A percentile compares a stretch with the other conserved stretches of the same genome.
Conservation (phyloP, 2,797 vertebrate genomes). For the Lepilemur septentrionalis region DNA sequence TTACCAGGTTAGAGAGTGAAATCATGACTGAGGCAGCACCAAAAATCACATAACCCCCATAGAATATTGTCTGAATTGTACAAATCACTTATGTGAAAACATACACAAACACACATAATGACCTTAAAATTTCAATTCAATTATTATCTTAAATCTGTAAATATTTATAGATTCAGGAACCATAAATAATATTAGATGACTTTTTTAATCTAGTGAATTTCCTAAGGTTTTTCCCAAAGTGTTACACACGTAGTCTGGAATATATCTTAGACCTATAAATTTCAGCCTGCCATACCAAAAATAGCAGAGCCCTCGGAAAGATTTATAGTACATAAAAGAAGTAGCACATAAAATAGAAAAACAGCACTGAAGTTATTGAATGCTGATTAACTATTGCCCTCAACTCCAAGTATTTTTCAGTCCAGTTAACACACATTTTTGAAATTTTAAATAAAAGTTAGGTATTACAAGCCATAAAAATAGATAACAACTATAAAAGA, state of each 20-base stretch:
- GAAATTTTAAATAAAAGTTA: slow-evolving; percentile 49
- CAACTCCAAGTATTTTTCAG: slow-evolving; percentile 80
- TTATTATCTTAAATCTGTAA: slow-evolving; percentile 40
- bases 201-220: slow-evolving; percentile 36
- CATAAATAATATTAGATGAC: not conserved
- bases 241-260: not conserved
- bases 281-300: slow-evolving; percentile 68
- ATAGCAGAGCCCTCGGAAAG: slow-evolving; percentile 68
- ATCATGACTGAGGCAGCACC: not conserved
- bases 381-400: slow-evolving; percentile 79
- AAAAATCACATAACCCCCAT: not conserved
- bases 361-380: slow-evolving; percentile 63
- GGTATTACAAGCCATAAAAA: not conserved
- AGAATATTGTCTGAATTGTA: not conserved
- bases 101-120: not conserved
- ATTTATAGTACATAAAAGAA: slow-evolving; percentile 59
- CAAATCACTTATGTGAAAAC: slow-evolving; percentile 16
- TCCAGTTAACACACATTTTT: slow-evolving; percentile 67
- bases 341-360: slow-evolving; percentile 56
- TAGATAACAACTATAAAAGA: not conserved
- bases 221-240: slow-evolving; percentile 54
- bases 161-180: slow-evolving; percentile 19
- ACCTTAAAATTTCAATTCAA: slow-evolving; percentile 27
- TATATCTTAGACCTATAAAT: slow-evolving; percentile 71
- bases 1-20: slow-evolving; percentile 3